Conservation (phyloP, 2,797 vertebrate species). For the Lutjanus argentimaculatus region DNA sequence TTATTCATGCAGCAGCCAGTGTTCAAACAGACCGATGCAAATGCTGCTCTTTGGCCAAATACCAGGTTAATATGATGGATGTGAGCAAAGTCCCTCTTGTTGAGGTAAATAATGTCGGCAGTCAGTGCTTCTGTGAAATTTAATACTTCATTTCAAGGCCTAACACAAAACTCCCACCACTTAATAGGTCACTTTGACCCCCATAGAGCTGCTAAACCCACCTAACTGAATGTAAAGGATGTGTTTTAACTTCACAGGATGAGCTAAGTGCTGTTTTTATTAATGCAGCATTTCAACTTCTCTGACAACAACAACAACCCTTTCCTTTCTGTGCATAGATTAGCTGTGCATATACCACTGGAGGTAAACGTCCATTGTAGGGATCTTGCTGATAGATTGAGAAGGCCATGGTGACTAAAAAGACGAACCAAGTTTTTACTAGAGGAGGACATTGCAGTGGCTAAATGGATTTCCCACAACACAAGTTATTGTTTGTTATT, state of each 20-base stretch:
- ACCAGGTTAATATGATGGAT: slow-evolving; percentile 31
- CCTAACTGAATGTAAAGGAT: background rate
- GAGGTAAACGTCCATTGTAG: background rate
- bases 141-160: slow-evolving; percentile 10
- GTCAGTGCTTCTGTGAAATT: background rate
- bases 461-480: background rate
- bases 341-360: background rate
- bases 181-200: background rate
- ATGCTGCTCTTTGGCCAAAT: slow-evolving; percentile 37
- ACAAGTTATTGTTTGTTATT: background rate
- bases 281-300: background rate
- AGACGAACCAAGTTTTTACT: background rate
- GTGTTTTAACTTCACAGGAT: background rate
- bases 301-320: background rate
- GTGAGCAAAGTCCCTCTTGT: slow-evolving; percentile 12
- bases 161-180: background rate
- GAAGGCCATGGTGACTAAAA: background rate
- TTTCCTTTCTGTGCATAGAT: background rate
- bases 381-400: background rate
- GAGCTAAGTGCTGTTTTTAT: background rate
- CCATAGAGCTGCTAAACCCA: background rate
- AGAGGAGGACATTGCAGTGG: background rate
- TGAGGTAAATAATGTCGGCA: background rate
- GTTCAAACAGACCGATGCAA: slow-evolving; percentile 20
- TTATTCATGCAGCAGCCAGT: slow-evolving; percentile 21